These are phyloP conservation scores for Gallinago undulata DNA, from an alignment of 2,113 vertebrate species.

Conservation along the genomic window DNA sequence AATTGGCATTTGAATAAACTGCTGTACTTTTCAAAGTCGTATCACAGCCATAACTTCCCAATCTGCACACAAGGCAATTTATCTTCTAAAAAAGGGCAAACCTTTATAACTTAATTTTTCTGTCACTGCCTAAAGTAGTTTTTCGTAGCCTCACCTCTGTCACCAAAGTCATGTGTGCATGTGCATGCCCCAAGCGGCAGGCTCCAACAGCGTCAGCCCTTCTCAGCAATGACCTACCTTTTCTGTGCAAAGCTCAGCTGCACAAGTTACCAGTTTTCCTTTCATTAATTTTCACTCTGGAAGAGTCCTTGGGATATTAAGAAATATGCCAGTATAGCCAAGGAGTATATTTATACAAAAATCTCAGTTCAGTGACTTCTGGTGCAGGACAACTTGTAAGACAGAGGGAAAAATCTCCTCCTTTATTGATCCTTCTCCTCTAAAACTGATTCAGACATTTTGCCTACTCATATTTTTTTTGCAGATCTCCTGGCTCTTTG, in stretches of 20 bases:
- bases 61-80: neutral
- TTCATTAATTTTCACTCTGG: neutral
- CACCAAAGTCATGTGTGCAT: fast-evolving
- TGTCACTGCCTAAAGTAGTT: neutral
- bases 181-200: fast-evolving
- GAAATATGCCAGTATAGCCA: neutral
- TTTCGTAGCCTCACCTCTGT: neutral
- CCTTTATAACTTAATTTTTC: neutral
- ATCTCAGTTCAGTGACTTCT: neutral
- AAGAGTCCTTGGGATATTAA: neutral
- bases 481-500: neutral
- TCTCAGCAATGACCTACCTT: neutral
- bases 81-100: neutral
- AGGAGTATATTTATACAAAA: neutral
- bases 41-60: neutral
- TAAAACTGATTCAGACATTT: fast-evolving
- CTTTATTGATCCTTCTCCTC: neutral
- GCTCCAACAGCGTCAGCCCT: neutral
- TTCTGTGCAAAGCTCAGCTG: neutral
- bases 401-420: neutral
- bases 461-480: neutral
- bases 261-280: neutral
- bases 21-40: neutral
- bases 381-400: neutral
- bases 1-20: neutral